Evolutionary conservation across 2,797 vertebrate species (phyloP).

Genomic region (Ptychobarbus kaznakovi): DNA sequence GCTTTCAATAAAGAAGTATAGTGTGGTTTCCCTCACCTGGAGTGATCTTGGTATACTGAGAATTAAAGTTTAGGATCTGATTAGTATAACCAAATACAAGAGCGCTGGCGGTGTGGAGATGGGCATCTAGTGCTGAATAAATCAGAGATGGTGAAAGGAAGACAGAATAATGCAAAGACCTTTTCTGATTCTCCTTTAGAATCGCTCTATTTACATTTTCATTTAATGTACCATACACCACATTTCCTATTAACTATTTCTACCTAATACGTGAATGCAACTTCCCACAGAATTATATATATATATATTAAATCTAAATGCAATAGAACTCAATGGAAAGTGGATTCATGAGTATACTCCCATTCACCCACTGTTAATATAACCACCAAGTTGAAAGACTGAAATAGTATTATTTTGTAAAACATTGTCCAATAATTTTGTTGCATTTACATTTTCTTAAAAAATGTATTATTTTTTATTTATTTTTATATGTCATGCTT

Average conservation of each 20-base stretch:
- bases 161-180: neutral
- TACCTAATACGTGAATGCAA: neutral
- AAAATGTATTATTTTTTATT: too few relatives aligned
- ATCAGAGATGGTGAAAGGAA: slow-evolving; percentile 18
- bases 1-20: slow-evolving; percentile 57
- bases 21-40: slow-evolving; percentile 41
- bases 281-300: neutral
- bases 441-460: too few relatives aligned
- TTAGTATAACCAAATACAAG: slow-evolving; percentile 57
- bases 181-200: neutral
- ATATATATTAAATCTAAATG: neutral
- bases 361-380: neutral
- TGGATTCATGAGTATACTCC: neutral
- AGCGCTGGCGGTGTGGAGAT: slow-evolving; percentile 21
- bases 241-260: neutral
- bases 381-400: neutral
- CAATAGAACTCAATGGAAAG: neutral
- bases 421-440: too few relatives aligned
- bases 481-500: too few relatives aligned
- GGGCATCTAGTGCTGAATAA: slow-evolving; percentile 39
- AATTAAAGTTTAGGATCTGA: slow-evolving; percentile 47
- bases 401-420: too few relatives aligned
- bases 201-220: neutral
- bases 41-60: slow-evolving; percentile 38
- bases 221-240: neutral